Conservation (phyloP, 2,113 vertebrate genomes). For the Indri indri region DNA sequence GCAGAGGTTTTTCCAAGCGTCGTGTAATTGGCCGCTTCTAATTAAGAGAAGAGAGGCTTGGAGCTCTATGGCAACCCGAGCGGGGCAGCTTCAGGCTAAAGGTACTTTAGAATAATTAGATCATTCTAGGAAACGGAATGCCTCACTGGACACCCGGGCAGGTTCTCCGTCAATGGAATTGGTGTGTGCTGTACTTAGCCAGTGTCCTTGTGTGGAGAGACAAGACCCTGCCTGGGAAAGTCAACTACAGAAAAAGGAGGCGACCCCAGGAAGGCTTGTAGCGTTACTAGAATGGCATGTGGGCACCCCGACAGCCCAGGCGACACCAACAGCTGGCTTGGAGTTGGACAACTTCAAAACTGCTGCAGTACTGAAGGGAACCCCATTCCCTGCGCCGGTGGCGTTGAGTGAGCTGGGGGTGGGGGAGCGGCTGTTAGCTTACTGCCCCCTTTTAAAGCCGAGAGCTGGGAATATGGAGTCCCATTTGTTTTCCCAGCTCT, state of each 20-base stretch:
- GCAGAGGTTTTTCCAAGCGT: not conserved
- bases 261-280: not conserved
- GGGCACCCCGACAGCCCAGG: not conserved
- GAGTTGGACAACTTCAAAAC: not conserved
- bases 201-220: not conserved
- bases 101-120: not conserved
- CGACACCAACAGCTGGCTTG: not conserved
- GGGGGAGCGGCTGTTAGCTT: not conserved
- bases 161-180: not conserved
- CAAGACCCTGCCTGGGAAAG: not conserved
- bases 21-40: constrained; percentile 45
- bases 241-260: not conserved
- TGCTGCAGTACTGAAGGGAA: not conserved
- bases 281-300: not conserved
- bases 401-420: too few relatives aligned
- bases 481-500: not conserved
- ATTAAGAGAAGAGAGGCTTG: not conserved
- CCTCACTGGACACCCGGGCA: not conserved
- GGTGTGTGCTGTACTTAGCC: not conserved
- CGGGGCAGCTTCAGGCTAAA: not conserved
- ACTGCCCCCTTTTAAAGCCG: too few relatives aligned
- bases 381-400: not conserved
- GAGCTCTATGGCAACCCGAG: not conserved
- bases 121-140: not conserved
- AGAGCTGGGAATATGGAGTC: not conserved